These are phyloP conservation scores for Nephila pilipes DNA, from an alignment of 1,140 invertebrate genomes.

Conservation along the genomic window DNA sequence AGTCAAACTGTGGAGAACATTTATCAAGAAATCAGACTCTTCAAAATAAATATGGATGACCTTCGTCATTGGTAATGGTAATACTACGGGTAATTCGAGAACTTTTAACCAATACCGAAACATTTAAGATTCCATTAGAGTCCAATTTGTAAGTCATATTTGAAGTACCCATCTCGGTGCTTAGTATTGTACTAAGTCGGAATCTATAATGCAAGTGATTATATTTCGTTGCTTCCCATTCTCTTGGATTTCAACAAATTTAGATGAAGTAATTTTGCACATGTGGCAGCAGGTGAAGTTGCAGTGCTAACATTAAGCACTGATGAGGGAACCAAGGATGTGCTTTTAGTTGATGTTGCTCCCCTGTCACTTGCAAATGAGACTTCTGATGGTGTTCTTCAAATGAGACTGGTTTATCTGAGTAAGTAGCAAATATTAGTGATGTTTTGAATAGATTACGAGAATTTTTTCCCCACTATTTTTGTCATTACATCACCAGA, in stretches of 20 bases:
- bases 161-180: conserved; percentile 90
- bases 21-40: no score
- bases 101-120: conserved; percentile 84
- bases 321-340: no score
- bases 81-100: conserved; percentile 97
- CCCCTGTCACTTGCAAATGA: conserved; percentile 86
- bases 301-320: no score
- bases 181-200: conserved; percentile 79
- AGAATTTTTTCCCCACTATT: conserved; percentile 87
- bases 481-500: conserved; percentile 87
- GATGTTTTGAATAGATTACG: conserved; percentile 97
- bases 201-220: conserved; percentile 80
- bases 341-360: no score
- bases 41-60: no score
- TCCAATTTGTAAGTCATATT: conserved; percentile 99
- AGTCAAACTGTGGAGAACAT: no score
- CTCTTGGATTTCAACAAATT: conserved; percentile 86
- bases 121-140: conserved; percentile 99
- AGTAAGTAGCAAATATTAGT: conserved; percentile 94
- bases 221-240: conserved; percentile 82
- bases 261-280: no score
- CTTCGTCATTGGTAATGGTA: conserved; percentile 83
- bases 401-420: conserved; percentile 97
- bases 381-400: conserved; percentile 86
- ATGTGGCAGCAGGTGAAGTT: no score